Evolutionary conservation across 2,888 invertebrate genomes (phyloP).

Genomic region (Tetheella fluctuosa): DNA sequence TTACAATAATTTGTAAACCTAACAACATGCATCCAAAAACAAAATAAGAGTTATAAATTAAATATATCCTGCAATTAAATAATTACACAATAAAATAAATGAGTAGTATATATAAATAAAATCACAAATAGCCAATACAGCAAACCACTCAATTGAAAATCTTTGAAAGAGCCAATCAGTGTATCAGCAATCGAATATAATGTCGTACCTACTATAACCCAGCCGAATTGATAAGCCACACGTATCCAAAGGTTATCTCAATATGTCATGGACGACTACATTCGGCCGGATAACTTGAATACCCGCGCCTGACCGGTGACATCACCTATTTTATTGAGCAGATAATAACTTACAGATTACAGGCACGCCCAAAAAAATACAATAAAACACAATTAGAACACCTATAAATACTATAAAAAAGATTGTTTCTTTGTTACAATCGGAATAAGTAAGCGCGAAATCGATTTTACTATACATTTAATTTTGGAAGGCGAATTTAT

Average conservation of each 20-base stretch:
- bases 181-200: constrained; percentile 20
- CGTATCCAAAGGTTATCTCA: constrained; percentile 14
- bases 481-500: background rate
- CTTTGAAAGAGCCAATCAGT: constrained; percentile 12
- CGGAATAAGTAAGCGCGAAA: background rate
- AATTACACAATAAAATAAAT: background rate
- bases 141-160: constrained; percentile 13
- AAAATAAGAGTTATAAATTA: too few relatives aligned
- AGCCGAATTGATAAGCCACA: constrained; percentile 24
- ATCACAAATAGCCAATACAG: background rate
- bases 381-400: constrained; percentile 25
- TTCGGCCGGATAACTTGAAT: constrained; percentile 58
- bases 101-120: background rate
- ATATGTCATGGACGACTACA: constrained; percentile 23
- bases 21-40: too few relatives aligned
- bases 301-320: constrained; percentile 67
- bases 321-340: constrained; percentile 69
- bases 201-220: constrained; percentile 19
- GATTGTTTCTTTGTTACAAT: background rate
- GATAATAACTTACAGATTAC: constrained; percentile 71
- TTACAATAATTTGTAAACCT: too few relatives aligned
- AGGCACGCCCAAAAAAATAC: constrained; percentile 68
- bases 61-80: too few relatives aligned
- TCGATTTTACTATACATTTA: background rate
- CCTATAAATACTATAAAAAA: constrained; percentile 6